Conservation (phyloP, 2,113 vertebrate genomes). For the Stigmatopora argus region DNA sequence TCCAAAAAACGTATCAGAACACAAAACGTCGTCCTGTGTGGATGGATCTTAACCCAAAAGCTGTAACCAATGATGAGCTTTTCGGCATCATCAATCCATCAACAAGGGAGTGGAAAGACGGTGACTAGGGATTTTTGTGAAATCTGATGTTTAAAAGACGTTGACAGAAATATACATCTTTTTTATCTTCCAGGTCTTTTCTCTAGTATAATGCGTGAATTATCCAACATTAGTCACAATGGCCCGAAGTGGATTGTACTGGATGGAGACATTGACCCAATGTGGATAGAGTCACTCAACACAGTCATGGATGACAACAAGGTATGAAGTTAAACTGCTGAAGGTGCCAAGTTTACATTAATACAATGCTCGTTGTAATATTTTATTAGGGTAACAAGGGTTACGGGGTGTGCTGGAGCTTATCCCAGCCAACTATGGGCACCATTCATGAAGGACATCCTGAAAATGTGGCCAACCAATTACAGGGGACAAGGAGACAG, state of each 20-base stretch:
- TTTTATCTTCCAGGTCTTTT: slow-evolving; percentile 75
- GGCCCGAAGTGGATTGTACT: slow-evolving; percentile 96
- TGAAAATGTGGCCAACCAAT: too few species aligned
- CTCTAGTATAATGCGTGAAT: slow-evolving; percentile 88
- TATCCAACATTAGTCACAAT: slow-evolving; percentile 81
- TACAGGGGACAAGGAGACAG: too few species aligned
- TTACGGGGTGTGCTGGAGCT: too few species aligned
- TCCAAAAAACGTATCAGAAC: slow-evolving; percentile 85
- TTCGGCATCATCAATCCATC: slow-evolving; percentile 71
- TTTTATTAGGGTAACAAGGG: too few species aligned
- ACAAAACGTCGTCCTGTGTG: slow-evolving; percentile 82
- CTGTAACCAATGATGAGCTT: slow-evolving; percentile 65
- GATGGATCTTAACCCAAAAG: slow-evolving; percentile 79
- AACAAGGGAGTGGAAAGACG: slow-evolving; percentile 93
- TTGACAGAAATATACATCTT: background rate
- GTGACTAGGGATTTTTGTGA: slow-evolving; percentile 55
- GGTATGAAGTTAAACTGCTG: slow-evolving; percentile 60
- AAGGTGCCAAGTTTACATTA: background rate
- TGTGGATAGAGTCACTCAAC: slow-evolving; percentile 99
- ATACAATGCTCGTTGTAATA: background rate
- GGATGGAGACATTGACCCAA: slow-evolving; percentile 96
- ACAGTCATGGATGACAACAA: slow-evolving; percentile 99
- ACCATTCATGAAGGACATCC: too few species aligned
- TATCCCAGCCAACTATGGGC: too few species aligned
- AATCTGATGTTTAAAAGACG: background rate